Evolutionary conservation across 2,797 vertebrate genomes (phyloP), one percentile per base, ranked within the genome.

Genomic region (Muraenolepis orangiensis): DNA sequence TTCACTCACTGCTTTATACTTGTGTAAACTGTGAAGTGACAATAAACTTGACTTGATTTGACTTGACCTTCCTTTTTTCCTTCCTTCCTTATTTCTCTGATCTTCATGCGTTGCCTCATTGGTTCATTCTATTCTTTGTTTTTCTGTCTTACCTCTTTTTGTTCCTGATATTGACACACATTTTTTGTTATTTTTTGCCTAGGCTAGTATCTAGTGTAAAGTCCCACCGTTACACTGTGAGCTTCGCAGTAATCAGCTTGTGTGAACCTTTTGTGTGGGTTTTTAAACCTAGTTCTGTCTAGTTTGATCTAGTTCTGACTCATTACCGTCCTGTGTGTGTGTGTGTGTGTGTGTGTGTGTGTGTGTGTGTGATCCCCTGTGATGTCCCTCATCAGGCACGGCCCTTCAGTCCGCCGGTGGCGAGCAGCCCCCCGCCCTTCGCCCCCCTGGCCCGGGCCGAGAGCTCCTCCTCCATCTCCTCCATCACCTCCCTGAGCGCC

Each of bases 381-480:
- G 51, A 74, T 14, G 73, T 57, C 79, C 64, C 67, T 82, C 81
- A 85, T 6, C 91, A 99, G 98, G 93, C 94, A 80, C 94, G 97
- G 82, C 93, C 98, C 70, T 99, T 98, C 88, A 99, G 97, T 82
- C 97, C 97, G 23, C 97, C 97, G 3, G 91, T 96, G 78, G 96
- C 97, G 2, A 95, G 96, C 88, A 99, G 98, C 86, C 97, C 97
- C 71, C 97, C 97, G 40, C 98, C 97, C 28, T 94, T 96, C 46
- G 98, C 98, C 28, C 98, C 98, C 46, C 85, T 99, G 87, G 98
- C 97, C 78, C 94, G 96, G 38, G 97, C 98, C 4, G 98, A 99
- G 84, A 99, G 98, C 91, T 98, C 96, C 10, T 99, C 98, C 82
- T 99, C 98, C 85, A 97, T 99, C 76, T 98, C 98, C 16, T 99